Evolutionary conservation across 2,797 vertebrate species (phyloP), one percentile per base, ranked within the genome.

Genomic region (Aplochiton taeniatus): DNA sequence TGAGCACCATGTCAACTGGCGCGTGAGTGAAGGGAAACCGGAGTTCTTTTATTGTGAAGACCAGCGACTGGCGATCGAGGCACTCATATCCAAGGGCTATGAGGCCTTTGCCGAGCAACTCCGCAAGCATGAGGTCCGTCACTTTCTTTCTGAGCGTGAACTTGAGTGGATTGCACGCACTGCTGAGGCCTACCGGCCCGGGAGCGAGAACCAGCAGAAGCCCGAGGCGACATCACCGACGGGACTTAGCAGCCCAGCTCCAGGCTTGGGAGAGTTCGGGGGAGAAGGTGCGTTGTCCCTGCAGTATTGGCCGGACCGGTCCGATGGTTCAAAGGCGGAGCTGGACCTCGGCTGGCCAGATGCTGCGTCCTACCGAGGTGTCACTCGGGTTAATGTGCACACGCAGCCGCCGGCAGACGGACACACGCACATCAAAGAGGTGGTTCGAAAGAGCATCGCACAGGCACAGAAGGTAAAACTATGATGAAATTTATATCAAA

Each of bases 1-100:
- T 18, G 89, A 98, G 51, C 94, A 94, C 79, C 93, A 99, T 63
- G 94, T 99, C 76, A 99, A 99, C 91, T 96, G 92, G 93, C 91
- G 96, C 48, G 89, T 96, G 70, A 96, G 93, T 17, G 96, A 98
- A 85, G 79, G 93, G 88, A 98, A 98, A 58, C 95, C 97, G 0
- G 98, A 98, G 88, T 99, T 98, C 72, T 97, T 97, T 87, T 99
- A 99, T 83, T 96, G 96, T 41, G 98, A 98, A 87, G 93, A 95
- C 63, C 98, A 99, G 66, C 84, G 98, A 66, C 81, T 98, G 69
- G 97, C 97, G 4, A 69, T 99, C 54, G 98, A 99, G 81, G 90
- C 89, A 0, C 91, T 99, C 58, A 71, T 94, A 9, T 69, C 88
- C 19, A 50, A 67, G 0, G 98, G 97, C 31, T 92, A 82, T 0